phyloP scores from a whole-genome alignment of 2,797 vertebrate species.

The Podarcis siculus region DNA sequence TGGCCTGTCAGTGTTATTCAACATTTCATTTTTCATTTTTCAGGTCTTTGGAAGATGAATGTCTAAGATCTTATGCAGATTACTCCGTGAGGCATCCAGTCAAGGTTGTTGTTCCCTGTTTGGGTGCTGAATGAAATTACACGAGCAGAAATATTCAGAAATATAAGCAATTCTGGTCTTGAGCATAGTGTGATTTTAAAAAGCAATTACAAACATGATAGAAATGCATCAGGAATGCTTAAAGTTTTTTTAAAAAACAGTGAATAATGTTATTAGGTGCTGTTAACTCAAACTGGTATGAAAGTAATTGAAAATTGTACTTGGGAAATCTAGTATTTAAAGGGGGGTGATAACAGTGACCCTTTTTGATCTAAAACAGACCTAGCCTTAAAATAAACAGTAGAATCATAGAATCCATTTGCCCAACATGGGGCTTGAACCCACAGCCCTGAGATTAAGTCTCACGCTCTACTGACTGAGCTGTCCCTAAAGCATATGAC shows the following conservation, averaged over 20 bases:
- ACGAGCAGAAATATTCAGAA: not conserved
- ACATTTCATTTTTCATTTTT: slow-evolving; percentile 42
- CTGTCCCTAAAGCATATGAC: not conserved
- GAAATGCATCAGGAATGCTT: not conserved
- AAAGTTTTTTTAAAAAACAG: not conserved
- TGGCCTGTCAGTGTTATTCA: slow-evolving; percentile 38
- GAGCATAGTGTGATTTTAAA: not conserved
- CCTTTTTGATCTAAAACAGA: slow-evolving; percentile 13
- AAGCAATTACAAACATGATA: not conserved
- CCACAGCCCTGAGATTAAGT: no score
- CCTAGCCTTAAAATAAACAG: not conserved
- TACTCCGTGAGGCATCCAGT: slow-evolving; percentile 15
- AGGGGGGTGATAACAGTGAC: not conserved
- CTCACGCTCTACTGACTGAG: no score
- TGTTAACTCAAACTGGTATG: not conserved
- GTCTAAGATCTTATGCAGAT: slow-evolving; percentile 39
- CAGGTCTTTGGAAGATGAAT: slow-evolving; percentile 49
- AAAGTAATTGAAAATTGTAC: not conserved
- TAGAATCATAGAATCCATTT: no score
- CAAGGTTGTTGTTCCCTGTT: slow-evolving; percentile 43
- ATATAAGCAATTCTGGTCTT: slow-evolving; percentile 26
- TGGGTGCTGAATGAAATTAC: slow-evolving; percentile 12
- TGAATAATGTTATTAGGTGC: not conserved
- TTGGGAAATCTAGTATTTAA: slow-evolving; percentile 19
- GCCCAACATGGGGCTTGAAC: no score